These are phyloP conservation scores for Pan paniscus DNA, from an alignment of 2,113 vertebrate species.

Conservation along the genomic window DNA sequence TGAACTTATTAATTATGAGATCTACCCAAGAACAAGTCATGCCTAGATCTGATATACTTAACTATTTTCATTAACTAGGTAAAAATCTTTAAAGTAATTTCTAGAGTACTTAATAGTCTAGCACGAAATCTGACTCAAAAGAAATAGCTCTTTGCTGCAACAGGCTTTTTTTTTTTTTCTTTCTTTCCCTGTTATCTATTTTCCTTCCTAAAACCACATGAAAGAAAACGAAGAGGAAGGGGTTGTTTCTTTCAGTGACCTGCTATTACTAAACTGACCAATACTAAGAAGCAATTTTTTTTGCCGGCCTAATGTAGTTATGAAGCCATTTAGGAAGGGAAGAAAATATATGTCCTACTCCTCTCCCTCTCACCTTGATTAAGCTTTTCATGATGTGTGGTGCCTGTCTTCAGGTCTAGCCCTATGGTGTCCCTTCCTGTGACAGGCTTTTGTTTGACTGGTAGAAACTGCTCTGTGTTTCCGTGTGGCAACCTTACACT, in stretches of 20 bases:
- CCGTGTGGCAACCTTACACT: neutral
- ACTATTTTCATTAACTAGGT: neutral
- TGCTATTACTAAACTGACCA: neutral
- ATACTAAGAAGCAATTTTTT: neutral
- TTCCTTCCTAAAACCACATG: neutral
- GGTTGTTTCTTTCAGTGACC: neutral
- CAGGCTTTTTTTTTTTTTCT: neutral
- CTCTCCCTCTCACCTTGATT: neutral
- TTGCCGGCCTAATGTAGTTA: neutral
- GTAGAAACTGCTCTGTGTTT: neutral
- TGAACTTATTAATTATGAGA: neutral
- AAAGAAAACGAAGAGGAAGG: neutral
- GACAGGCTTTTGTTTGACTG: neutral
- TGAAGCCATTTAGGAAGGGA: neutral
- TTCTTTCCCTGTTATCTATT: neutral
- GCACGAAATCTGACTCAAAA: neutral
- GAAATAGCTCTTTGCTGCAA: neutral
- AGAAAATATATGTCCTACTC: neutral
- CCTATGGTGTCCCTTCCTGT: neutral
- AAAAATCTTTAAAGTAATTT: constrained; percentile 1
- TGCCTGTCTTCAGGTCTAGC: neutral
- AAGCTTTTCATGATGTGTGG: neutral
- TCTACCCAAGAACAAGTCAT: neutral
- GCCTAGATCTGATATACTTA: neutral
- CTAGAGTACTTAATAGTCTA: neutral